Percentiles rank a stretch among this genome's conserved stretches.
These are phyloP conservation scores for Rhegmatorhina hoffmannsi DNA, from an alignment of 2,113 vertebrate genomes.

Conservation along the genomic window DNA sequence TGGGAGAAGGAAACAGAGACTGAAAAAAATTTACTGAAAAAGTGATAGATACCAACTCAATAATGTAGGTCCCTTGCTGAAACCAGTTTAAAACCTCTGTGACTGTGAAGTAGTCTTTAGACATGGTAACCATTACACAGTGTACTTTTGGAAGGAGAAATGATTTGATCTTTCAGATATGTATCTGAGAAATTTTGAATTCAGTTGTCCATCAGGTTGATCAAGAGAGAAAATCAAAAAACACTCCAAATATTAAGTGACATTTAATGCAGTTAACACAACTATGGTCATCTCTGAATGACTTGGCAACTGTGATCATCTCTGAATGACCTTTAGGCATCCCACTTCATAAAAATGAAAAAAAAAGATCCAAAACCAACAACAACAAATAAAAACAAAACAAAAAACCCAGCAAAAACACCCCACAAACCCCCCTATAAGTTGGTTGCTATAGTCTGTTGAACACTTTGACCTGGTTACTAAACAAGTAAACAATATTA, in stretches of 20 bases:
- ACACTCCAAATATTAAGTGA: background rate
- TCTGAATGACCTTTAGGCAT: background rate
- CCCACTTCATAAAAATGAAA: background rate
- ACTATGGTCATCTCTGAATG: background rate
- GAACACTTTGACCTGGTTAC: background rate
- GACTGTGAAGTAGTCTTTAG: background rate
- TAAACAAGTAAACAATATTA: background rate
- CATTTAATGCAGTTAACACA: background rate
- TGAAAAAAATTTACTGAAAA: slow-evolving; percentile 6
- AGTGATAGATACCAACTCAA: slow-evolving; percentile 5
- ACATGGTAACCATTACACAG: background rate
- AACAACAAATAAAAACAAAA: background rate
- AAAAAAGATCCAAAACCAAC: background rate
- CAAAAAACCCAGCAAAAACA: background rate
- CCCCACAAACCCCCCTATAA: background rate
- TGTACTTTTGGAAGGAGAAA: background rate
- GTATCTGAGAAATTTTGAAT: background rate
- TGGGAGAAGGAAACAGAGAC: background rate
- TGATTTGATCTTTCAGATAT: background rate
- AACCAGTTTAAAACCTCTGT: background rate
- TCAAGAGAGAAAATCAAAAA: background rate
- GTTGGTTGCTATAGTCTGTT: background rate
- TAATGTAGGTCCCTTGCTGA: background rate
- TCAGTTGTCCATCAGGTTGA: background rate
- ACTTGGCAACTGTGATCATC: background rate